Base-by-base conservation (phyloP, 2,797 vertebrate genomes). In the Smutsia temminckii region DNA sequence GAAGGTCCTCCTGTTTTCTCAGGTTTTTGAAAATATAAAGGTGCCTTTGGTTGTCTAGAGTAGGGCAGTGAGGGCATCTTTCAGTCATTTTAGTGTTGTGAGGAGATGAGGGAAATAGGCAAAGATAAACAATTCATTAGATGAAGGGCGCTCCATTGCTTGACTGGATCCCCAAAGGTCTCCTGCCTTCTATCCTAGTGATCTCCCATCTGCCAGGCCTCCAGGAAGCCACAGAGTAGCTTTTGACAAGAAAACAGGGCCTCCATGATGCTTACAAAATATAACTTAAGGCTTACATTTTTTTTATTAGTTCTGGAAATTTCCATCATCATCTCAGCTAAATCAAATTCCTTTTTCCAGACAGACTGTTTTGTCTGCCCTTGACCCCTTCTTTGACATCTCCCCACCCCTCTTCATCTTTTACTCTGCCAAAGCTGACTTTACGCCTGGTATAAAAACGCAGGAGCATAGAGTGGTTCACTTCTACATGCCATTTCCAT, bases 281-380 rank as follows among this genome's bases (percentile, higher is more conserved):
- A 11, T 21, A 84, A 84, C 32, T 69, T 34, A 80, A 85, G 46
- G 27, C 14, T 85, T 79, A 64, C 9, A 72, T 17, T 64, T 72
- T 66, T 94, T 71, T 37, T 46, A 3, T 75, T 63, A 74, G 20
- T 46, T 92, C 63, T 93, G 79, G 37, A 96, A 79, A 83, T 83
- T 61, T 89, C 75, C 61, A 81, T 2, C 83, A n/a, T 71, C 57
- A 23, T 61, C 32, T 71, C 64, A 51, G 42, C 32, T 87, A 46
- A 80, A 34, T 90, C 59, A 55, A 6, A 64, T 64, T 90, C 9
- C 12, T 94, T 72, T 74, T 34, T 8, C 42, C 1, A 40, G 27
- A 23, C 21, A 68, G 46, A 64, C 20, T 3, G 1, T 80, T 75
- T 89, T n/a, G 4, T 75, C 53, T 78, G 21, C 37, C 18, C 14